phyloP scores from a whole-genome alignment of 1,140 invertebrate species.

The Penaeus chinensis region DNA sequence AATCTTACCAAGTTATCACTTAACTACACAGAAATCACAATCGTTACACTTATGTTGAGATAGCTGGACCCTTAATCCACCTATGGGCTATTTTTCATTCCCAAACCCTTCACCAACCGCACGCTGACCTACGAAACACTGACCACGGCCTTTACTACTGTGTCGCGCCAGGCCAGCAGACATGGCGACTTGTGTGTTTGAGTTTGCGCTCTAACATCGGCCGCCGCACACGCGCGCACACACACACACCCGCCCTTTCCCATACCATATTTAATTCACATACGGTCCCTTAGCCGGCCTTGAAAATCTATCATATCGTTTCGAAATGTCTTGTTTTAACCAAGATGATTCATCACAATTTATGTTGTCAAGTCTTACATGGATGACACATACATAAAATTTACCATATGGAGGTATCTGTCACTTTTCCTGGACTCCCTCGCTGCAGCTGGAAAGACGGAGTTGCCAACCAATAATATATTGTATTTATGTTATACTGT shows the following conservation, averaged over 20 bases:
- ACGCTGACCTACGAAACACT: conserved; percentile 45
- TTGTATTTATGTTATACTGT: conserved; percentile 5
- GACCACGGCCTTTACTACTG: conserved; percentile 21
- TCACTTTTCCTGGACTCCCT: conserved; percentile 24
- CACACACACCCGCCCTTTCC: neutral
- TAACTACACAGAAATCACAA: conserved; percentile 51
- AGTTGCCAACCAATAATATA: conserved; percentile 34
- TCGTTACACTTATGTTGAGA: conserved; percentile 11
- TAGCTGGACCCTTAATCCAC: conserved; percentile 24
- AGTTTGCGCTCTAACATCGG: conserved; percentile 43
- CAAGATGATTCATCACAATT: too few relatives aligned
- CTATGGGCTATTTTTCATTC: conserved; percentile 31
- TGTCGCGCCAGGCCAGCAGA: conserved; percentile 35
- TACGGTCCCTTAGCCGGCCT: neutral
- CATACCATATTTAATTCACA: neutral
- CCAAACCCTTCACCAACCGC: conserved; percentile 48
- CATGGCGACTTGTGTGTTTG: conserved; percentile 50
- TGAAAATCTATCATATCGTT: neutral
- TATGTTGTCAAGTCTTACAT: too few relatives aligned
- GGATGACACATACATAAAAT: neutral
- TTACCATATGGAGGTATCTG: neutral
- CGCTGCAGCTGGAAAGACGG: conserved; percentile 47
- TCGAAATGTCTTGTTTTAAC: neutral
- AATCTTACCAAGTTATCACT: conserved; percentile 42
- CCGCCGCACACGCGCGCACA: conserved; percentile 41